Conservation (phyloP, 2,888 invertebrate genomes). For the Campopleginae sp. region DNA sequence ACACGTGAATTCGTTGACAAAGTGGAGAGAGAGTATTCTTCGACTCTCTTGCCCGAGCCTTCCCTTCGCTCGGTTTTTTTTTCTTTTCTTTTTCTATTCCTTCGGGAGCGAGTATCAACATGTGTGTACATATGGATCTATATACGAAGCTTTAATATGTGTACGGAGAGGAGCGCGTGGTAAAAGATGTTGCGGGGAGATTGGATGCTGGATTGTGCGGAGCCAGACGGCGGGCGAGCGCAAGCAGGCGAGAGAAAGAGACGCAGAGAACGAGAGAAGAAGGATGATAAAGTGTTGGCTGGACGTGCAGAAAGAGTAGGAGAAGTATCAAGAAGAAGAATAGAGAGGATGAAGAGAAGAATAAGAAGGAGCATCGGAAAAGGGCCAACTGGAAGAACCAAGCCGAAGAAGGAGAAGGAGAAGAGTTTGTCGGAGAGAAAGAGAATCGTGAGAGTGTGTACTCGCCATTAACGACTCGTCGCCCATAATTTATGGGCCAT, state of each 20-base stretch:
- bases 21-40: slow-evolving; percentile 20
- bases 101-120: slow-evolving; percentile 8
- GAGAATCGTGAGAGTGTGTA: slow-evolving; percentile 66
- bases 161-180: slow-evolving; percentile 12
- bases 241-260: slow-evolving; percentile 61
- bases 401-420: not conserved
- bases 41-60: not conserved
- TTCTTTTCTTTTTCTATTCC: slow-evolving; percentile 39
- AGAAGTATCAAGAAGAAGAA: slow-evolving; percentile 59
- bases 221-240: slow-evolving; percentile 48
- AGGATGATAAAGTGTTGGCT: slow-evolving; percentile 64
- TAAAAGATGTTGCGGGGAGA: slow-evolving; percentile 65
- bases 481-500: slow-evolving; percentile 82
- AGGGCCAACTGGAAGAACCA: not conserved
- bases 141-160: not conserved
- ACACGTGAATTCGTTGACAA: slow-evolving; percentile 50
- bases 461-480: slow-evolving; percentile 79
- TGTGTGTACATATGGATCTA: slow-evolving; percentile 2
- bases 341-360: slow-evolving; percentile 50
- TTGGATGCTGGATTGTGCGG: slow-evolving; percentile 56
- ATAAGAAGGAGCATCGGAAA: not conserved
- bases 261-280: slow-evolving; percentile 59
- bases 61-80: slow-evolving; percentile 42
- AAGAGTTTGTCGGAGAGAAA: slow-evolving; percentile 3
- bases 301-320: slow-evolving; percentile 39